Evolutionary conservation across 1,140 invertebrate genomes (phyloP), one percentile per base, ranked within the genome.

Genomic region (Monomorium pharaonis): DNA sequence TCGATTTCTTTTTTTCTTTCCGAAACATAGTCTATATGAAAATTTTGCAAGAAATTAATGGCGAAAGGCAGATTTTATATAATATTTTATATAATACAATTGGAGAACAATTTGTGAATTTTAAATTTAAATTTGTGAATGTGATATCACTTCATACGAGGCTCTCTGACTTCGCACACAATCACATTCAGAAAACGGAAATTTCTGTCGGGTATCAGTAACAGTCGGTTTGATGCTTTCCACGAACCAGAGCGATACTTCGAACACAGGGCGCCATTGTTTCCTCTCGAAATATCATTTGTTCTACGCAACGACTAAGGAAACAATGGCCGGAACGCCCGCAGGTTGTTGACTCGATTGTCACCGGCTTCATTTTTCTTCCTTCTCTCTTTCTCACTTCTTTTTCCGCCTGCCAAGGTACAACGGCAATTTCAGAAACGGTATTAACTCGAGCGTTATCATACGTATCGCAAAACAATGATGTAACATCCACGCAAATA

Each of bases 311-410:
- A 86, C 47, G 85, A 60, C 56, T 84, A 76, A 89, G 86, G 60
- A 90, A 91, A 92, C 91, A 92, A 91, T 91, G 85, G 89, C 75
- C 89, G 89, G 87, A 92, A 92, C 91, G 86, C 85, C 85, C 87
- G 84, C 87, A 92, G 92, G 92, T 92, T 92, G 90, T 93, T 92
- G 92, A 93, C 92, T 93, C 86, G 85, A 90, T 91, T 91, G 90
- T 91, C 90, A 91, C 77, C 90, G 62, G 69, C 78, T 90, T 88
- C 77, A 86, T 89, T 87, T 91, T 58, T 81, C 65, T 83, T 54
- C 51, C 47, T 70, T 83, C 63, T 83, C 63, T 85, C 75, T 44
- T 62, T 77, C 76, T 67, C 77, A 42, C 27, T 83, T 83, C 67
- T 83, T 65, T 63, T 44, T 87, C 21, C 83, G 58, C 80, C 47